Percentiles rank a stretch among this genome's conserved stretches.
Evolutionary conservation across 2,888 invertebrate genomes (phyloP).

Genomic region (Beris morrisii): DNA sequence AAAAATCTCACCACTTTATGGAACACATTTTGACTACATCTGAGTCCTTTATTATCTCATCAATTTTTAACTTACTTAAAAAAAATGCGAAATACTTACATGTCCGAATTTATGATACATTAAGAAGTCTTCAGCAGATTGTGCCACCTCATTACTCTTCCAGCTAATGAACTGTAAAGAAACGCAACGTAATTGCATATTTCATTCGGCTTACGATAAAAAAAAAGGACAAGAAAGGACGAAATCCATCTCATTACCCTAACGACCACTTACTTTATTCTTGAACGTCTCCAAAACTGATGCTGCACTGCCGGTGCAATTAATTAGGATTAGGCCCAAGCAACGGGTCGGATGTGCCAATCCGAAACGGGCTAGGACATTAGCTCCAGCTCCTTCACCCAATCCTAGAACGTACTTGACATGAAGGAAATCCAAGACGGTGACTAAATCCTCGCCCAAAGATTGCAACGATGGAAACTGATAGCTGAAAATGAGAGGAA

Average conservation of each 20-base stretch:
- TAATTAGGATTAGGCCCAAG: constrained; percentile 79
- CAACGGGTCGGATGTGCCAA: constrained; percentile 77
- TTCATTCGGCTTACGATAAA: too few species aligned
- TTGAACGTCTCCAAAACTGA: constrained; percentile 85
- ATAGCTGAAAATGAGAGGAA: constrained; percentile 60
- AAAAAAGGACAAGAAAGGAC: not conserved
- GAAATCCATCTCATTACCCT: not conserved
- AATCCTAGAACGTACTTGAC: constrained; percentile 81
- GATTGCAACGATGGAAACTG: constrained; percentile 80
- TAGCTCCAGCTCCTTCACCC: constrained; percentile 88
- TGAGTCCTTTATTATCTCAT: too few species aligned
- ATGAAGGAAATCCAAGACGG: constrained; percentile 79
- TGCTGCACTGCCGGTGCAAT: constrained; percentile 84
- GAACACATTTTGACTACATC: too few species aligned
- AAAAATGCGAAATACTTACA: constrained; percentile 64
- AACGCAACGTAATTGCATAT: not conserved
- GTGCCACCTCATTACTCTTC: constrained; percentile 81
- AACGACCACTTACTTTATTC: constrained; percentile 63
- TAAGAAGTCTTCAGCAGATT: constrained; percentile 84
- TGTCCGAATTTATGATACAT: constrained; percentile 90
- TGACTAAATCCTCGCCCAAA: constrained; percentile 78
- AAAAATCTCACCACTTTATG: too few species aligned
- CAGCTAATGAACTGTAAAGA: constrained; percentile 72
- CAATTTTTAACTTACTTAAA: too few species aligned
- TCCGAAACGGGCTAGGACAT: constrained; percentile 82